Base-by-base conservation (phyloP, 2,888 invertebrate species). In the Aphelenchoides bicaudatus region DNA sequence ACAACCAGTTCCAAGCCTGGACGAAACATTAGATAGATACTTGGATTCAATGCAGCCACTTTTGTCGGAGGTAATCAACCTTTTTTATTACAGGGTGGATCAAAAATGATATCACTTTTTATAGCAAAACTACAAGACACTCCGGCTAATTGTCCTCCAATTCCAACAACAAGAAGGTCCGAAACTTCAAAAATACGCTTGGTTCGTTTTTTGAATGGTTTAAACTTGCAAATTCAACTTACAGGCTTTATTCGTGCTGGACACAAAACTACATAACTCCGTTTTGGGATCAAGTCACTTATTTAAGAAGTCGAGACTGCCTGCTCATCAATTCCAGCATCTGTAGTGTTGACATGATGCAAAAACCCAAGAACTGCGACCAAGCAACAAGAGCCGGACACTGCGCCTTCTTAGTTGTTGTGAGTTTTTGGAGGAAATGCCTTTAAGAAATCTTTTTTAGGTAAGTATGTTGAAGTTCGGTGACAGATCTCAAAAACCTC, bases 261-360 rank as follows among this genome's bases (percentile, higher is more conserved):
- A n/a, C n/a, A n/a, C n/a, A n/a, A n/a, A n/a, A n/a, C n/a, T n/a
- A n/a, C n/a, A n/a, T n/a, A n/a, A n/a, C 6, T n/a, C n/a, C n/a
- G n/a, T n/a, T n/a, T n/a, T n/a, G 75, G 75, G 69, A 72, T 51
- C 72, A 73, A 47, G 75, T 74, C 53, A 72, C 70, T 0, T 75
- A 75, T 59, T 61, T 72, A 8, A 66, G 66, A 51, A 58, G 63
- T 31, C 51, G 68, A 37, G 65, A 70, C 37, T 63, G 66, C 10
- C 58, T 75, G 5, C 62, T 70, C 29, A 72, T 76, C 58, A 71
- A 70, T 56, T 43, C 43, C 10, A 21, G 21, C 6, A 19, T 25
- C 10, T 43, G 43, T 25, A 21, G 21, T 19, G 25, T 21, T n/a
- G 54, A 39, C 29, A n/a, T 28, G 6, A 30, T 54, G 16, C 49